Evolutionary conservation across 2,888 invertebrate species (phyloP), one percentile per base, ranked within the genome.

Genomic region (Drosophila borborema): DNA sequence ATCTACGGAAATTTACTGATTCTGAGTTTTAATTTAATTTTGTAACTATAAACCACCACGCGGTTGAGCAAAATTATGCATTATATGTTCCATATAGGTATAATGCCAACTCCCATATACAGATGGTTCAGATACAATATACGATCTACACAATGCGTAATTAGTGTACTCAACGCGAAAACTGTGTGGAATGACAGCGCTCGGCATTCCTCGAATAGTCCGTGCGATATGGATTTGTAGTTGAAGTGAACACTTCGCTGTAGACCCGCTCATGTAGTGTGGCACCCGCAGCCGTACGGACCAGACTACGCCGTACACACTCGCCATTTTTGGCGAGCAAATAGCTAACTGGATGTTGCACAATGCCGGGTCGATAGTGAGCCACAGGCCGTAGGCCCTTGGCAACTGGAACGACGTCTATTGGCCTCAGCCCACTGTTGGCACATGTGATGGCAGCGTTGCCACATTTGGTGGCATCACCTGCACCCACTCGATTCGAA

Each of bases 261-360:
- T 12, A 16, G 20, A 43, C 31, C 14, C 54, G 60, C 51, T 75
- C 73, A 12, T 89, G 87, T 1, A 84, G 41, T 0, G 87, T 89
- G 1, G 82, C 76, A 0, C 86, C 86, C 6, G 89, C 89, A 0
- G 86, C 89, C 0, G 86, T 86, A 5, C 89, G 82, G 2, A 84
- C 72, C 10, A 86, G 46, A 2, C 87, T 65, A 7, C 77, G 72
- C 0, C 85, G 76, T 3, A 54, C 56, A 6, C 55, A 38, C 8
- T 66, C 64, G 0, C 66, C 69, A 28, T 73, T 72, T 31, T 64
- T 41, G 0, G 28, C 36, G 8, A 74, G 46, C 7, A 72, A 34
- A 20, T 69, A 73, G 34, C 68, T 60, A 0, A 55, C 16, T 6
- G 80, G 77, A 16, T 51, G 64, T 6, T 53, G 51, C 9, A 63